Base-by-base conservation (phyloP, 2,113 vertebrate genomes). In the Macaca mulatta region DNA sequence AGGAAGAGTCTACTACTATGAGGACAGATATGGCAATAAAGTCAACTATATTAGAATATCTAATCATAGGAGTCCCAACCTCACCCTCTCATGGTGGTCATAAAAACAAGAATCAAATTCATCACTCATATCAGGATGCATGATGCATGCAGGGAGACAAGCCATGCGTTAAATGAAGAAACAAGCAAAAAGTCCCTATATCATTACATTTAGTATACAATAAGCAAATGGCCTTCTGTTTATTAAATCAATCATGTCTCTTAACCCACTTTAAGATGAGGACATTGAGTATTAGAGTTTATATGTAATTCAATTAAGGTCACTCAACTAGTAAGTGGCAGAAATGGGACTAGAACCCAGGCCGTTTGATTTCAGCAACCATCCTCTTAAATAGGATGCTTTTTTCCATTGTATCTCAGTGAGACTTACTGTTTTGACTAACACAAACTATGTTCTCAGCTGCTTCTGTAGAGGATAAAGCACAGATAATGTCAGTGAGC, bases 401-500 rank as follows among this genome's bases (percentile, higher is more conserved):
- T 89, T 88, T 69, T 35, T 59, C 20, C n/a, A 17, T 80, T 90
- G 25, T 57, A 38, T 77, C 75, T 94, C 83, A 52, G 82, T 14
- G 18, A 96, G 75, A 80, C 55, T 74, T 89, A 48, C 78, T 89
- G 52, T 91, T 97, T 74, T 85, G 75, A 89, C 83, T 67, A 77
- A 84, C 10, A 11, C 10, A 93, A 74, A 18, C 85, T 75, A 22
- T 96, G 32, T 91, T 97, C 80, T 93, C 38, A 59, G 57, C 25
- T 75, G 43, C 70, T 50, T 88, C 48, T 83, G 9, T 1, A 40
- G 80, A 92, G 87, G 74, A 80, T n/a, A 20, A 82, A 93, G 52
- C 48, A 75, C 90, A 94, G 95, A 95, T 93, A 93, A 89, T 70
- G 95, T 97, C 96, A 90, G 80, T 23, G 64, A 94, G 75, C 96